Base-by-base conservation (phyloP, 2,888 invertebrate genomes). In the Drosophila anceps region DNA sequence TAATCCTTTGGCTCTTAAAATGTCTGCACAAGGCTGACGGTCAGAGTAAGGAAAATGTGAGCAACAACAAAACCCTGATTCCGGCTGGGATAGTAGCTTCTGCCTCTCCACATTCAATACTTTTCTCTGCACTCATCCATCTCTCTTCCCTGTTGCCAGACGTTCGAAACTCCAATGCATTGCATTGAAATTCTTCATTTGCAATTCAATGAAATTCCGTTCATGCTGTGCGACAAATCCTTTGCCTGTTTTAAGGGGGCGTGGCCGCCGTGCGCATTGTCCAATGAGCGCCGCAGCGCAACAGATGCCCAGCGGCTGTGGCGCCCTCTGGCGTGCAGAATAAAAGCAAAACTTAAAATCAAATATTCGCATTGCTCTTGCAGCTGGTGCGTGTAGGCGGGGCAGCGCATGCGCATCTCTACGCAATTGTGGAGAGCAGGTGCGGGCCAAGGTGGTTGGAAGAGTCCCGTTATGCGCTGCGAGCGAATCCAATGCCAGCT, bases 331-430 rank as follows among this genome's bases (percentile, higher is more conserved):
- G 12, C 64, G 70, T 20, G 41, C 53, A 70, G 31, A 37, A 37
- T 15, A 27, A 44, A 58, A 57, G 10, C 33, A 48, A 59, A 48
- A 18, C 8, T 5, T 9, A 53, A 46, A 67, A 76, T 18, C 72
- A 77, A 69, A 57, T 74, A 54, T 41, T 15, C 31, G 54, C 57
- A 43, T 43, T 39, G 29, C 70, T 69, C 57, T 27, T 43, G 20
- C 53, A 53, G 41, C 67, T 61, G 57, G 2, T 44, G 73, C 84
- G 82, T 76, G 89, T 84, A 84, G 93, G 93, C 93, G 93, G 91
- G 91, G 69, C 91, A 84, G 87, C 89, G 83, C 91, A 90, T 93
- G 93, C 93, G 93, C 82, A 9, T 0, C 0, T 24, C 20, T 6
- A 0, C 33, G 8, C 29, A 5, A 60, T 61, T 69, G 76, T 77